phyloP scores from a whole-genome alignment of 2,797 vertebrate genomes.

The Sebastes kiyomatsui region DNA sequence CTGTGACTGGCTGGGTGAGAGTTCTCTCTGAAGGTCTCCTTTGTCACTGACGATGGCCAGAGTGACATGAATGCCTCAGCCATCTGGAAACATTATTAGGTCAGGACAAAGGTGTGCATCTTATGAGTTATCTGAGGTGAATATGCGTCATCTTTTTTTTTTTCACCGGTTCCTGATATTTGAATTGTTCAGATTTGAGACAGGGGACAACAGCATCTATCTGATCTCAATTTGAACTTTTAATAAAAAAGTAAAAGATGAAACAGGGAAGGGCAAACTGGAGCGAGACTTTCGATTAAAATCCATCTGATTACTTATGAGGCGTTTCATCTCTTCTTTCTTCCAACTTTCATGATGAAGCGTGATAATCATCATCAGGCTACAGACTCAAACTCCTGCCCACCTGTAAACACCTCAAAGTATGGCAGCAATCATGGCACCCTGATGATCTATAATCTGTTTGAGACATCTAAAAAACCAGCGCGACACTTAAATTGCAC shows the following conservation, averaged over 20 bases:
- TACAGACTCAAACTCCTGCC: neutral
- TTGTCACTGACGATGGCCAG: conserved; percentile 75
- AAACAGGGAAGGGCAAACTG: conserved; percentile 52
- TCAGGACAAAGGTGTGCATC: conserved; percentile 77
- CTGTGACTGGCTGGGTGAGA: conserved; percentile 67
- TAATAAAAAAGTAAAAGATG: conserved; percentile 76
- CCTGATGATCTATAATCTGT: conserved; percentile 22
- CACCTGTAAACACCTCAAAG: conserved; percentile 16
- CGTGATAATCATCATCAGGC: conserved; percentile 3
- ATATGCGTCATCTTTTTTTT: conserved; percentile 49
- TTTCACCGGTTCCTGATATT: conserved; percentile 60
- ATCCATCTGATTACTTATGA: conserved; percentile 48
- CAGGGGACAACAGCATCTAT: conserved; percentile 59
- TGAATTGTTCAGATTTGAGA: conserved; percentile 65
- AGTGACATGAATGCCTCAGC: conserved; percentile 76
- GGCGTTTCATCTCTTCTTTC: conserved; percentile 37
- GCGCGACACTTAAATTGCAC: conserved; percentile 57
- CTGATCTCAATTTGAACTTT: conserved; percentile 78
- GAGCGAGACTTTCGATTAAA: conserved; percentile 33
- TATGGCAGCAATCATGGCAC: conserved; percentile 3
- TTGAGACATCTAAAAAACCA: conserved; percentile 49
- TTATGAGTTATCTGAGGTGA: conserved; percentile 71
- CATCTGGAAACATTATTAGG: conserved; percentile 79
- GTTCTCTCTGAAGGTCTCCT: conserved; percentile 78
- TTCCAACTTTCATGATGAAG: conserved; percentile 22